Evolutionary conservation across 2,797 vertebrate species (phyloP), one percentile per base, ranked within the genome.

Genomic region (Buceros bicornis): DNA sequence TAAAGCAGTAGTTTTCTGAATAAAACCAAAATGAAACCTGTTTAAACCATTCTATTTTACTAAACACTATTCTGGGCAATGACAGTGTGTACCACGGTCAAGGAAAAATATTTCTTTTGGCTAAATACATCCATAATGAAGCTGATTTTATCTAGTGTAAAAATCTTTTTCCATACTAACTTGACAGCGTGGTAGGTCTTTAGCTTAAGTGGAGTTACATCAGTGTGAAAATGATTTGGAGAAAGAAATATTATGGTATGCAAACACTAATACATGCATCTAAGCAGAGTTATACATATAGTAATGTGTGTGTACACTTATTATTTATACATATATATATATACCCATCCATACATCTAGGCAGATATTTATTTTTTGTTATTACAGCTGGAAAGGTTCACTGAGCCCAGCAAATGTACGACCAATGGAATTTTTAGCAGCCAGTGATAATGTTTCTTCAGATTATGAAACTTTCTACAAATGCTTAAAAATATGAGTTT

Each of bases 391-490:
- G 81, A 79, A 92, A 65, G 53, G 20, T 76, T 87, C 62, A 61
- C 10, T 42, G 65, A 96, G 45, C 54, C 50, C 88, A 82, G 82
- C 28, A 61, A 92, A 92, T 33, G 10, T 37, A 73, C 33, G 50
- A 51, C 69, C 70, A 73, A 64, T 53, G 64, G 82, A 90, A 87
- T 95, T 97, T 88, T 89, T 91, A 82, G 45, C 54, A 71, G 73
- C 51, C 78, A 26, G 5, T 40, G 93, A 81, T 91, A 89, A 95
- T 71, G 89, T 82, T 72, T 94, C 86, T 66, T 62, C 31, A 66
- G 81, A 76, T 76, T 92, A 91, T 88, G 97, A 90, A 96, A 91
- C 67, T 89, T 87, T 85, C 92, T 83, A 86, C 87, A 93, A 92
- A 94, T 85, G 73, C 14, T 31, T 86, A 60, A 85, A 96, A 77